phyloP scores from a whole-genome alignment of 2,113 vertebrate genomes.

The Prolemur simus region DNA sequence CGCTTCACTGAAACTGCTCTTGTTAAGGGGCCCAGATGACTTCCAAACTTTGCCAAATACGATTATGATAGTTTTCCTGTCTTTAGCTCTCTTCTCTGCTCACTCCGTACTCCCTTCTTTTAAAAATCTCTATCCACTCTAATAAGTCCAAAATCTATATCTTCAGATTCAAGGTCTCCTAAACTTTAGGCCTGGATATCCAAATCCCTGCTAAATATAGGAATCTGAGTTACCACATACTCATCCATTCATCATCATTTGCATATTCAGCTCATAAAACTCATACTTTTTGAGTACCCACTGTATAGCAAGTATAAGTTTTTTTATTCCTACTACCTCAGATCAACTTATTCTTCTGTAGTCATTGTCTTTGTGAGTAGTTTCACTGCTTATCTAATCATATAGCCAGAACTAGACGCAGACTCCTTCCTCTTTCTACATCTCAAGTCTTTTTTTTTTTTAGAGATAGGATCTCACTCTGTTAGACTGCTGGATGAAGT shows the following conservation, averaged over 20 bases:
- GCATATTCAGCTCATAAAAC: not conserved
- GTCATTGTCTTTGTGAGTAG: not conserved
- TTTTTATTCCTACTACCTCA: not conserved
- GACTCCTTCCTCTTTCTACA: not conserved
- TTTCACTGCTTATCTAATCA: not conserved
- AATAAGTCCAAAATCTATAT: not conserved
- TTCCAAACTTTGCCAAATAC: not conserved
- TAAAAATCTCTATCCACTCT: not conserved
- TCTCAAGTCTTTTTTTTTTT: not conserved
- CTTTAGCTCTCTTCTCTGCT: not conserved
- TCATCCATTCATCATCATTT: not conserved
- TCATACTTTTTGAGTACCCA: not conserved
- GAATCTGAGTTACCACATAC: not conserved
- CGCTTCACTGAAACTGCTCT: not conserved
- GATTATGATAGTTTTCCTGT: not conserved
- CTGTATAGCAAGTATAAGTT: not conserved
- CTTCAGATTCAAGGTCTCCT: not conserved
- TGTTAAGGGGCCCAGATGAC: not conserved
- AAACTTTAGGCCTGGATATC: not conserved
- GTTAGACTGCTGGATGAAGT: too few relatives aligned
- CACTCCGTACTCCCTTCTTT: not conserved
- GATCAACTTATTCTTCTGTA: not conserved
- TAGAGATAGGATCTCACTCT: too few relatives aligned
- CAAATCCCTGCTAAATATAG: not conserved
- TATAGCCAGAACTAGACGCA: not conserved